These are phyloP conservation scores for Drosophila lutescens DNA, from an alignment of 2,888 invertebrate species.

Conservation along the genomic window DNA sequence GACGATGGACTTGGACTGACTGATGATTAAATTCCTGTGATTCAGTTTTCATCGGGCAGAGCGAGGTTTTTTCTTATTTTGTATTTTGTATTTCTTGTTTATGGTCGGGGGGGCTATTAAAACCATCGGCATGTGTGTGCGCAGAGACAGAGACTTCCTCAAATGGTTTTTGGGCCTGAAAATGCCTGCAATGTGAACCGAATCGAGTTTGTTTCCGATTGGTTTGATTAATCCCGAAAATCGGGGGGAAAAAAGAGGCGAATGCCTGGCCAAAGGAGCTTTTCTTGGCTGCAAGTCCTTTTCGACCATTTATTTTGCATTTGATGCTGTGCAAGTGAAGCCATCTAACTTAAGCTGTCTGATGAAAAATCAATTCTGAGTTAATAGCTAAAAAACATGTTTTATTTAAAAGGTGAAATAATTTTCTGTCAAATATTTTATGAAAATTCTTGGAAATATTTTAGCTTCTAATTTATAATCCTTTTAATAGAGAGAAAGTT, in stretches of 20 bases:
- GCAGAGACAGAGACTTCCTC: neutral
- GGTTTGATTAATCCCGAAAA: slow-evolving; percentile 33
- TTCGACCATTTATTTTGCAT: slow-evolving; percentile 1
- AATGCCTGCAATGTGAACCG: slow-evolving; percentile 1
- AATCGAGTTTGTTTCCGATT: slow-evolving; percentile 28
- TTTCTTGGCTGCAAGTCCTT: neutral
- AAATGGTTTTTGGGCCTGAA: slow-evolving; percentile 2
- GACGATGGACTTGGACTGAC: slow-evolving; percentile 17
- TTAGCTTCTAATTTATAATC: too few relatives aligned
- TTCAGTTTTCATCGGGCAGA: slow-evolving; percentile 52
- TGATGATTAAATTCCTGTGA: slow-evolving; percentile 75
- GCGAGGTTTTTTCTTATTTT: neutral
- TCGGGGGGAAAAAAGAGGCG: neutral
- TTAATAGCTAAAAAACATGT: too few relatives aligned
- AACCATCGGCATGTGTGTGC: slow-evolving; percentile 19
- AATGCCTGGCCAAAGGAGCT: neutral
- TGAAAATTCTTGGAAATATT: too few relatives aligned
- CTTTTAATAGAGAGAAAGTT: too few relatives aligned
- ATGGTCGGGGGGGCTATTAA: slow-evolving; percentile 11
- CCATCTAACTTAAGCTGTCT: slow-evolving; percentile 15
- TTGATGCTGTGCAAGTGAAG: slow-evolving; percentile 12
- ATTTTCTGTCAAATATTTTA: too few relatives aligned
- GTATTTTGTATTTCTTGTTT: slow-evolving; percentile 7
- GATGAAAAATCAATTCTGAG: slow-evolving; percentile 1
- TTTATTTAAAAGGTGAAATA: too few relatives aligned